Evolutionary conservation across 2,797 vertebrate species (phyloP), one percentile per base, ranked within the genome.

Genomic region (Hyperoplus lanceolatus): DNA sequence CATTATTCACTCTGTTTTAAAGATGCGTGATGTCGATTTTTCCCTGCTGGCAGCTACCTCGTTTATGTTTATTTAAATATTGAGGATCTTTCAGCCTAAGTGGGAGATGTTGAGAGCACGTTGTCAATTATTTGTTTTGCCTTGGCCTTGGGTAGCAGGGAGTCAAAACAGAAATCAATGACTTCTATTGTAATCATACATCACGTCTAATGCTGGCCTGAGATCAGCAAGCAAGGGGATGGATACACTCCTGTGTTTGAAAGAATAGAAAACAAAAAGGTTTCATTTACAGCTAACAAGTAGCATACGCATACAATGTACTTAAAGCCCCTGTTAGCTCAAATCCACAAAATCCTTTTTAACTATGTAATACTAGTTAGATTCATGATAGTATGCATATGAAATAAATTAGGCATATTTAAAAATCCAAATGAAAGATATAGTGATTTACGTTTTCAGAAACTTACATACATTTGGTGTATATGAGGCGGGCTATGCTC

Each of bases 31-130:
- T 4, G 80, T 92, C 81, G 77, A 90, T 91, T 91, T 29, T 29
- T 29, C 88, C 63, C 85, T 88, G 81, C 84, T 89, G 50, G 82
- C 58, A 2, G 70, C 49, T 29, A 29, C 62, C 73, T 84, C 79
- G 36, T 92, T 90, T 90, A 86, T 93, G 86, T 92, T 90, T 91
- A 87, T 91, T 90, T 86, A 89, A 90, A 87, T 87, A 92, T 87
- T 74, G 88, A 87, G 80, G 79, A 87, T 83, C 81, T 84, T 87
- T 93, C 83, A 86, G 0, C 50, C 38, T 67, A 75, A 79, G 73
- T 72, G 71, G 70, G 79, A 59, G 80, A 87, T 60, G 86, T 75
- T 66, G 43, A 50, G 73, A 79, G 75, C 50, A 16, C 45, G 14
- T 15, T 70, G 90, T 71, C 88, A 73, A 87, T 90, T 81, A 82